Conservation (phyloP, 2,797 vertebrate species). For the Sandelia bainsii region DNA sequence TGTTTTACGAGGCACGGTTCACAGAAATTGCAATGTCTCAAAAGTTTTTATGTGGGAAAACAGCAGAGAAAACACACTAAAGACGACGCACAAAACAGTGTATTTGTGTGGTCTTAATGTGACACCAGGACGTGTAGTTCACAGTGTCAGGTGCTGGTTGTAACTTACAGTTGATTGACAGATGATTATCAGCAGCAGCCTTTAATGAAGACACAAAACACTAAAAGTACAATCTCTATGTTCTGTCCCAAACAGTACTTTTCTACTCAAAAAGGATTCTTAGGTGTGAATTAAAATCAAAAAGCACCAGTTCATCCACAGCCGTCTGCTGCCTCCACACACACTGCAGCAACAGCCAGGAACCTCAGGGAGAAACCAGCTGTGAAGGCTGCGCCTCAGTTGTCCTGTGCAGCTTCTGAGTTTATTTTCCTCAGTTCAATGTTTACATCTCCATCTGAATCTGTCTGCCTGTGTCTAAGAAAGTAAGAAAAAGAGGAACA, state of each 20-base stretch:
- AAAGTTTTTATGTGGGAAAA: too few species aligned
- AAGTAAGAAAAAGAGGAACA: background rate
- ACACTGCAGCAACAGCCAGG: background rate
- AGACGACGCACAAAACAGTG: background rate
- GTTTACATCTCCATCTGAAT: background rate
- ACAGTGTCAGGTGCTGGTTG: too few species aligned
- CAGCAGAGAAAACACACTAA: background rate
- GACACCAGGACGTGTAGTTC: too few species aligned
- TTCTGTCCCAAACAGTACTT: too few species aligned
- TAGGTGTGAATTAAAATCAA: too few species aligned
- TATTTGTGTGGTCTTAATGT: conserved; percentile 6
- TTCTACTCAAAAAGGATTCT: too few species aligned
- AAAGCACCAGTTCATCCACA: background rate
- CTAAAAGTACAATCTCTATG: too few species aligned
- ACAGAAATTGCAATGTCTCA: too few species aligned
- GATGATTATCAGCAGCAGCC: conserved; percentile 7
- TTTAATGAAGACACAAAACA: background rate
- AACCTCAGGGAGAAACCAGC: background rate
- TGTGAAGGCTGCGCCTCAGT: background rate
- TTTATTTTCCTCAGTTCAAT: conserved; percentile 22
- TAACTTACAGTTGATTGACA: background rate
- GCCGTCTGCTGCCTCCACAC: background rate
- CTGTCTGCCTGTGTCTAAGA: conserved; percentile 33
- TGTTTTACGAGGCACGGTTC: too few species aligned
- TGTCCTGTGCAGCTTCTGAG: background rate